These are phyloP conservation scores for Leuctra nigra DNA, from an alignment of 2,888 invertebrate genomes.

Conservation along the genomic window DNA sequence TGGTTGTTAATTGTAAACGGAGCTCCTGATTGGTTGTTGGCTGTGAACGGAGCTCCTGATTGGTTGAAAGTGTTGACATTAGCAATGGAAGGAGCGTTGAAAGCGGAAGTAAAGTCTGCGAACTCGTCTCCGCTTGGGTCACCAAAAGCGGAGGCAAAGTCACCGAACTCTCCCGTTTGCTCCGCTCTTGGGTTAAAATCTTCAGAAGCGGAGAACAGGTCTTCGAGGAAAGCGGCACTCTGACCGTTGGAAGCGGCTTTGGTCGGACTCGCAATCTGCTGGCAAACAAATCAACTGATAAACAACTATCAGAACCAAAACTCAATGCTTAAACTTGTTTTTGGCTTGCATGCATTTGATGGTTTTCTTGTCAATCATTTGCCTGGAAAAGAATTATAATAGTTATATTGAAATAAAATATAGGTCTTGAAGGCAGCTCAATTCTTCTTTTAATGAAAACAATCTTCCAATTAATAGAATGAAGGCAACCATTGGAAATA, in stretches of 20 bases:
- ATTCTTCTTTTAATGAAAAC: too few relatives aligned
- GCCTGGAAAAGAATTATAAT: too few relatives aligned
- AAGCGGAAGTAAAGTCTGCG: conserved; percentile 75
- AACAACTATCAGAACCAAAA: too few relatives aligned
- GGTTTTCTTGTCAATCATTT: too few relatives aligned
- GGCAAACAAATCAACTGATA: too few relatives aligned
- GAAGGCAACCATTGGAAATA: too few relatives aligned
- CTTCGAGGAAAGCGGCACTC: conserved; percentile 15
- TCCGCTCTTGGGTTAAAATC: conserved; percentile 36
- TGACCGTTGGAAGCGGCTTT: conserved; percentile 19
- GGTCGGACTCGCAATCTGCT: conserved; percentile 23
- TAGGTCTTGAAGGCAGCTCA: too few relatives aligned
- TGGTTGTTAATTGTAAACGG: neutral
- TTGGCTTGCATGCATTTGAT: too few relatives aligned
- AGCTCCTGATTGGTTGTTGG: neutral
- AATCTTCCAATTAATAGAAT: too few relatives aligned
- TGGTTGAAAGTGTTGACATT: too few relatives aligned
- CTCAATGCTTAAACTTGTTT: too few relatives aligned
- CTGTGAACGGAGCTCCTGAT: neutral
- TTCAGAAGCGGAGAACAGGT: conserved; percentile 28
- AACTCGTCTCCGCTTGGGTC: conserved; percentile 53
- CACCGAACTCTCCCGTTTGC: conserved; percentile 59
- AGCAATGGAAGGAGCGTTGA: conserved; percentile 13
- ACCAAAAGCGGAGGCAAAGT: conserved; percentile 66
- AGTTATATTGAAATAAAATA: too few relatives aligned